Evolutionary conservation across 2,797 vertebrate genomes (phyloP), one percentile per base, ranked within the genome.

Genomic region (Cirrhinus molitorella): DNA sequence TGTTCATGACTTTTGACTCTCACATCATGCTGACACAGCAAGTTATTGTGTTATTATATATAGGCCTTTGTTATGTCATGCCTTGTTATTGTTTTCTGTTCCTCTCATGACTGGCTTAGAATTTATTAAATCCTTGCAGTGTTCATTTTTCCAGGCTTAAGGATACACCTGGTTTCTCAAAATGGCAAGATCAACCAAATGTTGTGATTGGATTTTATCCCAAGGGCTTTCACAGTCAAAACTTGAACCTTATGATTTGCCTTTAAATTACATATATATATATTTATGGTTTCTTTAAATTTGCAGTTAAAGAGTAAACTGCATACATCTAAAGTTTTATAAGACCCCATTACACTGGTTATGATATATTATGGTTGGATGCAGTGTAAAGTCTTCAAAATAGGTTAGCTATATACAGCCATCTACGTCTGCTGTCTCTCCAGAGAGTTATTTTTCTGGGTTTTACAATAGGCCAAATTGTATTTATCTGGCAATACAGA

Each of bases 61-160:
- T 57, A 63, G 6, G 25, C 14, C 59, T 31, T 4, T 59, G 19
- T 49, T 53, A 43, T 45, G 16, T 51, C 14, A 43, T 57, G 7
- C 8, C 59, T 55, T 80, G 49, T 67, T 70, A 49, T 77, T 75
- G 63, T 76, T 80, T 49, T 70, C n/a, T 59, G 21, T 80, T 53
- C 47, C 31, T 81, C 14, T 17, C n/a, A 13, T 61, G 45, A 68
- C 37, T 21, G 67, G 37, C 68, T 79, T 51, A 79, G 31, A 57
- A 57, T 79, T 79, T 51, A 85, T 37, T 76, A 68, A 21, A 80
- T 10, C 16, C n/a, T 49, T 80, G 21, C 70, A 74, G 57, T 57
- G 31, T 57, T 53, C 66, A 61, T 81, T 80, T 61, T 14, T n/a
- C 70, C 1, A 3, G 12, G 23, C n/a, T 70, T 63, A 85, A 65